A percentile compares a stretch with the other conserved stretches of the same genome.
Conservation (phyloP, 1,140 invertebrate genomes). For the Calliopsis andreniformis region DNA sequence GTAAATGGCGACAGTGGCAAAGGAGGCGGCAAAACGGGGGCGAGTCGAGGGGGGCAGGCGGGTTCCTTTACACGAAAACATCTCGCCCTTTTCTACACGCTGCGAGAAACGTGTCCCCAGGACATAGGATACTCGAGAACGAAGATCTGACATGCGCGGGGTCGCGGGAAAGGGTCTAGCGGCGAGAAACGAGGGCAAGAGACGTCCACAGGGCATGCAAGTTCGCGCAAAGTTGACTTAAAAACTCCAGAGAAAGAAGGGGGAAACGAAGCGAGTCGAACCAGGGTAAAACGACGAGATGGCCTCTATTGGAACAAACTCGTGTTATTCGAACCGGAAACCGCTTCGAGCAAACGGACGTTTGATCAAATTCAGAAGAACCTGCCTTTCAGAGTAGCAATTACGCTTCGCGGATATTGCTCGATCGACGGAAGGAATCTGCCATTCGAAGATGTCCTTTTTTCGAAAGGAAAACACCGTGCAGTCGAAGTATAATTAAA, state of each 20-base stretch:
- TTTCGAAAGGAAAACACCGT: neutral
- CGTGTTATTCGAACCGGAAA: constrained; percentile 40
- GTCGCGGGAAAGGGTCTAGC: neutral
- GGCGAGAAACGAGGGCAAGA: constrained; percentile 26
- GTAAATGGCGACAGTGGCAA: constrained; percentile 27
- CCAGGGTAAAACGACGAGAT: constrained; percentile 21
- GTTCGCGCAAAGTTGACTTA: constrained; percentile 60
- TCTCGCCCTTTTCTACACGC: constrained; percentile 17
- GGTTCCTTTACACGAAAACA: constrained; percentile 56
- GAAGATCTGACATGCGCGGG: constrained; percentile 8
- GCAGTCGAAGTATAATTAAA: neutral
- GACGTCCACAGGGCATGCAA: constrained; percentile 41
- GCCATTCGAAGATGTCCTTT: neutral
- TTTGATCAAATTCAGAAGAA: constrained; percentile 34
- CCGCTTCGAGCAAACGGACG: constrained; percentile 22
- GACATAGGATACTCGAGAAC: constrained; percentile 32
- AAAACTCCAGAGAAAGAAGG: constrained; percentile 43
- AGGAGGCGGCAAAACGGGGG: neutral
- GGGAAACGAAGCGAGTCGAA: constrained; percentile 16
- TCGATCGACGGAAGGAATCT: neutral
- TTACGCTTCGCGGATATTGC: neutral
- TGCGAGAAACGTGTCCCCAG: constrained; percentile 19
- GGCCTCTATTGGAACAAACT: constrained; percentile 14
- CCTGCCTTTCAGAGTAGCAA: neutral
- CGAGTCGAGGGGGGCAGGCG: neutral